A percentile compares a stretch with the other conserved stretches of the same genome.
Evolutionary conservation across 2,113 vertebrate species (phyloP).

Genomic region (Hydrochoerus hydrochaeris): DNA sequence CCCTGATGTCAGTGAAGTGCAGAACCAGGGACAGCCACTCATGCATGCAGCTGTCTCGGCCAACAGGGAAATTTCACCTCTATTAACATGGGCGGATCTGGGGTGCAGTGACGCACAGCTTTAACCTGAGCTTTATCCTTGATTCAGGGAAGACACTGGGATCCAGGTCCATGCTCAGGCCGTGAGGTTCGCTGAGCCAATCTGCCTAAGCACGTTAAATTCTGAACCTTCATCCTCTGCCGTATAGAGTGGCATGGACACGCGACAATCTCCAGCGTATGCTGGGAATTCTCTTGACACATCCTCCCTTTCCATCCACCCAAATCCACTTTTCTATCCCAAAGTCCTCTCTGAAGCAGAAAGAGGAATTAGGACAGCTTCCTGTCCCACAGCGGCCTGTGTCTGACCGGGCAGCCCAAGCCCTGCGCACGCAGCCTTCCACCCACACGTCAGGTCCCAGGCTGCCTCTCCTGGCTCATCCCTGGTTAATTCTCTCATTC

Average conservation of each 20-base stretch:
- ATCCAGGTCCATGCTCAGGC: not conserved
- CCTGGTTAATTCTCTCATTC: not conserved
- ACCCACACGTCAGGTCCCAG: not conserved
- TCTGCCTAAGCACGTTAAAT: not conserved
- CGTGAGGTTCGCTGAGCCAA: not conserved
- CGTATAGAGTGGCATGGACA: constrained; percentile 1
- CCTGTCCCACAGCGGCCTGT: not conserved
- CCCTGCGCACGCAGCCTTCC: not conserved
- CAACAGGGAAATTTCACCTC: not conserved
- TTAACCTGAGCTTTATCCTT: not conserved
- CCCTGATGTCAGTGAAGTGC: not conserved
- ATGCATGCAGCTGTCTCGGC: not conserved
- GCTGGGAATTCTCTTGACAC: not conserved
- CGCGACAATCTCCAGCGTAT: not conserved
- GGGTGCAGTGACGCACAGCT: not conserved
- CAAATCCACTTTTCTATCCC: not conserved
- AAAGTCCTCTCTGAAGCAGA: not conserved
- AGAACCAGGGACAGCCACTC: not conserved
- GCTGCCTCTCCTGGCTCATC: not conserved
- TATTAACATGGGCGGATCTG: not conserved
- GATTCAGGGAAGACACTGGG: not conserved
- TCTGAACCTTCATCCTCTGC: constrained; percentile 1
- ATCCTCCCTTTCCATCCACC: not conserved
- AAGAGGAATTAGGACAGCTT: not conserved
- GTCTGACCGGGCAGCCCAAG: not conserved